phyloP scores from a whole-genome alignment of 2,113 vertebrate species.

The Poeciliopsis occidentalis region DNA sequence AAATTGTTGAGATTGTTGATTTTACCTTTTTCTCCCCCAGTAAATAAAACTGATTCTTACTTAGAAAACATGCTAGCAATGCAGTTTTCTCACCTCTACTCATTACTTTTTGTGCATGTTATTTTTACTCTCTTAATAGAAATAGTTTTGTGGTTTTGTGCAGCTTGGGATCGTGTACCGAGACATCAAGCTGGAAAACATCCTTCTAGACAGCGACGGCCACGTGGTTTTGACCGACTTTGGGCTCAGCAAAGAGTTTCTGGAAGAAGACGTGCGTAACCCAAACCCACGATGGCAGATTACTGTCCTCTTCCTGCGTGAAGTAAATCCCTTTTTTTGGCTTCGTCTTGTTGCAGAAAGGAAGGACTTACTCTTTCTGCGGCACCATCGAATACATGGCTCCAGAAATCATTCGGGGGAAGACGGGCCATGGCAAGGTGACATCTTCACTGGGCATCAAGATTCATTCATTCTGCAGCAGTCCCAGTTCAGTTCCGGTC shows the following conservation, averaged over 20 bases:
- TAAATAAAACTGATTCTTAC: neutral
- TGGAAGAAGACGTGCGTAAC: constrained; percentile 85
- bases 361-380: constrained; percentile 92
- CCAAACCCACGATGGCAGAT: neutral
- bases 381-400: constrained; percentile 96
- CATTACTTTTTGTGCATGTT: too few species aligned
- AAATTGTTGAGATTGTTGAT: neutral
- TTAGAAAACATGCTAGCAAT: neutral
- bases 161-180: constrained; percentile 92
- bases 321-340: neutral
- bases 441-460: neutral
- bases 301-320: neutral
- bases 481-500: neutral
- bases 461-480: neutral
- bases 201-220: constrained; percentile 91
- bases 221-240: constrained; percentile 93
- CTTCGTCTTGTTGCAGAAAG: constrained; percentile 77
- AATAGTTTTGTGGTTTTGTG: constrained; percentile 16
- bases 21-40: neutral
- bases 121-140: neutral
- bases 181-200: constrained; percentile 93
- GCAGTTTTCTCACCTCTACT: too few species aligned
- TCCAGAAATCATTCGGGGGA: constrained; percentile 90
- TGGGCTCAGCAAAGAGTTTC: constrained; percentile 93
- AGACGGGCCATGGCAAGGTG: constrained; percentile 91